Evolutionary conservation across 2,113 vertebrate species (phyloP), one percentile per base, ranked within the genome.

Genomic region (Apteryx owenii): DNA sequence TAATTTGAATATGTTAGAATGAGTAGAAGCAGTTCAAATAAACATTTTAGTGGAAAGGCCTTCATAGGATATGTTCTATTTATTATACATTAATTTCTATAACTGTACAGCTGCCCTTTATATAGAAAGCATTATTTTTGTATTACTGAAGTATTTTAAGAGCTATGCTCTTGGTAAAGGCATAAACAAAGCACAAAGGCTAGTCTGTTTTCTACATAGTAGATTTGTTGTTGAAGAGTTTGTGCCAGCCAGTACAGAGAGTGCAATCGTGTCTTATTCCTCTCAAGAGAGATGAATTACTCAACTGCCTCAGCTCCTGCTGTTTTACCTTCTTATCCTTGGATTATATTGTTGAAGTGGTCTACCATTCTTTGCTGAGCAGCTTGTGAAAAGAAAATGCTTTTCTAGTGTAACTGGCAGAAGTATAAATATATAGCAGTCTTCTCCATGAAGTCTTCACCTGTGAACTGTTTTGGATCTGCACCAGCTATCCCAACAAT

Each of bases 221-320:
- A 73, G 92, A 93, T 97, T 58, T 98, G 97, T 98, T 97, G 94
- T 96, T 96, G 80, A 90, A 92, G 94, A 94, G 83, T 79, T 95
- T 97, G 98, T 98, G 97, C 98, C 98, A 98, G 97, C 94, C 95
- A 93, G 98, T 98, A 89, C 98, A 96, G 97, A 97, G 95, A 96
- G 89, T 96, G 92, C 88, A 97, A 40, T 94, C 83, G 28, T 94
- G 90, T 98, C 96, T 97, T 95, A 94, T 10, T 96, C 81, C 93
- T 97, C 98, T 98, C 85, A 84, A 98, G 95, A 97, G 87, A 95
- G 95, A 97, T 96, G 69, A 90, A 93, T 97, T 88, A 95, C 87
- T 97, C 89, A 94, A 94, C 90, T 95, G 96, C 95, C 78, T 71
- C 1, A 5, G 85, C 90, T 97, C 85, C 95, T 96, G 94, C 90